Evolutionary conservation across 2,888 invertebrate species (phyloP).

Genomic region (Eristalinus aeneus): DNA sequence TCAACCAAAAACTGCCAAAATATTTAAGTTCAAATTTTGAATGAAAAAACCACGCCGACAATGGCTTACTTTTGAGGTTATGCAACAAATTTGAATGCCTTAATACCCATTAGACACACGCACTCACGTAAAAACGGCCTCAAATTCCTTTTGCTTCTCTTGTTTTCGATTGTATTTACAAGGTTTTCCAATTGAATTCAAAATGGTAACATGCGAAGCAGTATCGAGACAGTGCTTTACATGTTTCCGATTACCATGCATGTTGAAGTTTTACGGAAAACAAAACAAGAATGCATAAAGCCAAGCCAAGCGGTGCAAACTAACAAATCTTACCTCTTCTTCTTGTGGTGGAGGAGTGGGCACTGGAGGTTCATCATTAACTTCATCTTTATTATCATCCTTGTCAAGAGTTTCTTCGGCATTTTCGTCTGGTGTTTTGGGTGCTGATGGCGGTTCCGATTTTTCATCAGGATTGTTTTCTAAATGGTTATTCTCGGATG

Average conservation of each 20-base stretch:
- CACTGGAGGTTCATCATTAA: constrained; percentile 1
- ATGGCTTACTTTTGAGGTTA: constrained; percentile 78
- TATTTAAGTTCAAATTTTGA: background rate
- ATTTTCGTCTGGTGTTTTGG: constrained; percentile 43
- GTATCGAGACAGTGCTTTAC: constrained; percentile 18
- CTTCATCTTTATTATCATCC: background rate
- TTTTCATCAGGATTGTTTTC: constrained; percentile 28
- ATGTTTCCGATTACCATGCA: constrained; percentile 35
- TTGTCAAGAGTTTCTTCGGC: background rate
- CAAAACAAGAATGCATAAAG: constrained; percentile 14
- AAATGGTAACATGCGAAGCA: constrained; percentile 39
- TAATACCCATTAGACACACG: constrained; percentile 41
- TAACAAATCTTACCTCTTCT: constrained; percentile 41
- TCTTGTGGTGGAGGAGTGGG: background rate
- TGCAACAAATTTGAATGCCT: constrained; percentile 64
- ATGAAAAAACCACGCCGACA: constrained; percentile 77
- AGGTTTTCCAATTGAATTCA: constrained; percentile 10
- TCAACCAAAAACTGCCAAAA: constrained; percentile 3
- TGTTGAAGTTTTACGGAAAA: constrained; percentile 1
- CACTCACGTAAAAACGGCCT: constrained; percentile 22
- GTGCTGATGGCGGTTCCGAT: constrained; percentile 46
- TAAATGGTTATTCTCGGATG: constrained; percentile 35
- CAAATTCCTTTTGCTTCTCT: background rate
- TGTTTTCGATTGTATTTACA: constrained; percentile 24
- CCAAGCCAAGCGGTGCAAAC: constrained; percentile 60